phyloP scores from a whole-genome alignment of 2,797 vertebrate species.

The Cottoperca gobio region DNA sequence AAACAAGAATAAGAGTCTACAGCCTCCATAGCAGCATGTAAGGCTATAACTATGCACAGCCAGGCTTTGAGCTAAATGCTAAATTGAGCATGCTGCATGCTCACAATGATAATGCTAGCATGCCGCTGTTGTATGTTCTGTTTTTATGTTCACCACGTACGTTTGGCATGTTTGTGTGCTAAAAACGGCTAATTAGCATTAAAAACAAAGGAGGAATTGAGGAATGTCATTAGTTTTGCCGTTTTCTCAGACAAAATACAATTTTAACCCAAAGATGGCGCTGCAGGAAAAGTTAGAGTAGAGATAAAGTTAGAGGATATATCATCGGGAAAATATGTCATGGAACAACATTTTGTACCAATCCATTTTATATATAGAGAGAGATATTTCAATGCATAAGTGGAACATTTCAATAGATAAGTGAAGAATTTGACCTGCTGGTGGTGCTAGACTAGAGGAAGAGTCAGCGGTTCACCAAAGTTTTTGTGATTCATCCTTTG shows the following conservation, averaged over 20 bases:
- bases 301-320: background rate
- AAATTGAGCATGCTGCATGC: slow-evolving; percentile 2
- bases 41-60: background rate
- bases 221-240: background rate
- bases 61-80: background rate
- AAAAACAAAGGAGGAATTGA: background rate
- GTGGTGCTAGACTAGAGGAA: background rate
- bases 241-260: too few species aligned
- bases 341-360: too few species aligned
- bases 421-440: background rate
- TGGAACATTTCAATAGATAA: background rate
- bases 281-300: background rate
- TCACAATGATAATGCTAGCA: too few species aligned
- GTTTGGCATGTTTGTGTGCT: background rate
- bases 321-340: background rate
- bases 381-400: background rate
- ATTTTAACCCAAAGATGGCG: background rate
- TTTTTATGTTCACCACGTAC: background rate
- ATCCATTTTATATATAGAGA: background rate
- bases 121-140: background rate
- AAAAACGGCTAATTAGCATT: background rate
- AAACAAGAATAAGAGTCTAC: background rate
- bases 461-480: background rate
- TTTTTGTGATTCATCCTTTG: background rate
- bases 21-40: too few species aligned